Evolutionary conservation across 2,113 vertebrate genomes (phyloP).

Genomic region (Microtus richardsoni): DNA sequence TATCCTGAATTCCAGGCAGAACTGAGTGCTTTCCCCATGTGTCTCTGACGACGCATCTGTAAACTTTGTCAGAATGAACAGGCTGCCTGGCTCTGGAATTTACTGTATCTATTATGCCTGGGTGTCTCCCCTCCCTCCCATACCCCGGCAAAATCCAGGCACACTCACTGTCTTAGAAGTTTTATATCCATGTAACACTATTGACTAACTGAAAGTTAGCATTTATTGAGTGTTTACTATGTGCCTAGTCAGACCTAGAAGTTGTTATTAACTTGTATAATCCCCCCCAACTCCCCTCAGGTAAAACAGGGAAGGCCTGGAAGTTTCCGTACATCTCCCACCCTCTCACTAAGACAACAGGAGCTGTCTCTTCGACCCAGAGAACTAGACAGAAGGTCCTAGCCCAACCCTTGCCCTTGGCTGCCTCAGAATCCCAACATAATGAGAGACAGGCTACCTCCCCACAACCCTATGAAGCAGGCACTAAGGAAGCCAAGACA

Average conservation of each 20-base stretch:
- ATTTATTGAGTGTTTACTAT: neutral
- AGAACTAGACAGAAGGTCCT: neutral
- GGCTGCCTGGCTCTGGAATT: neutral
- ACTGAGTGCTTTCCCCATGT: neutral
- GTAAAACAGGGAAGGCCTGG: fast-evolving
- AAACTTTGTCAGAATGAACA: neutral
- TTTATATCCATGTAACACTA: neutral
- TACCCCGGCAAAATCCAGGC: neutral
- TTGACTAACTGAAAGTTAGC: neutral
- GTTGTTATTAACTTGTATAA: neutral
- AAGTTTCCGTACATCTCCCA: neutral
- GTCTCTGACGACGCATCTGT: neutral
- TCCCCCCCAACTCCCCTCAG: neutral
- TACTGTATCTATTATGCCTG: fast-evolving
- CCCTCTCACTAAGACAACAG: neutral
- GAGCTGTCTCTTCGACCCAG: neutral
- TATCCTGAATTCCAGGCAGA: neutral
- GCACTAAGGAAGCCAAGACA: neutral
- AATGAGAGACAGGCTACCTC: neutral
- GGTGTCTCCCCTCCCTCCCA: neutral
- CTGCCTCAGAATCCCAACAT: neutral
- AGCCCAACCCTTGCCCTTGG: neutral
- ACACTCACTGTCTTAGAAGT: neutral
- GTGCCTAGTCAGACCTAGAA: neutral
- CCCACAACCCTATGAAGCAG: neutral